Percentiles rank a stretch among this genome's conserved stretches.
Evolutionary conservation across 1,140 invertebrate genomes (phyloP).

Genomic region (Theocolax elegans): DNA sequence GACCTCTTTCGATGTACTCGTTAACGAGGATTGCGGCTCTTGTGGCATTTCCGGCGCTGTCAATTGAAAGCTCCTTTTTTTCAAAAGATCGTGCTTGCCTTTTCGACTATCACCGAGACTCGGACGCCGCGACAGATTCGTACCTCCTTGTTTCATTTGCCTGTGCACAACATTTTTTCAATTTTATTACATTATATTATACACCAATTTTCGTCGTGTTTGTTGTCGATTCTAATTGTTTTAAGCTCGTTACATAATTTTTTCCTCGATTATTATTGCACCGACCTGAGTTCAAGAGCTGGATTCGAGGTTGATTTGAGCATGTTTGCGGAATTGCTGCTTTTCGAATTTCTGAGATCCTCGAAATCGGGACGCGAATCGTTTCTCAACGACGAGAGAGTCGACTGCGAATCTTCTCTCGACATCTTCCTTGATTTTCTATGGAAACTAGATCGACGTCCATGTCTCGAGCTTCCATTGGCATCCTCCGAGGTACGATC

Average conservation of each 20-base stretch:
- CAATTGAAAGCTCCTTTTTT: constrained; percentile 49
- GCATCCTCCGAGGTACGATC: constrained; percentile 49
- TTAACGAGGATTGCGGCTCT: neutral
- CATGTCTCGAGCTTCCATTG: constrained; percentile 49
- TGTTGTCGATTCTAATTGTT: too few relatives aligned
- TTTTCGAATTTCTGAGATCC: constrained; percentile 7
- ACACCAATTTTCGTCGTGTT: too few relatives aligned
- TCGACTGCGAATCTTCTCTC: constrained; percentile 44
- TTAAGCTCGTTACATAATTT: too few relatives aligned
- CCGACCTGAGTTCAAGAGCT: constrained; percentile 46
- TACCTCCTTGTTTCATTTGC: constrained; percentile 40
- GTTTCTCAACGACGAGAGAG: constrained; percentile 43
- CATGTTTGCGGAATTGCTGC: constrained; percentile 25
- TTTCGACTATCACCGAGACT: constrained; percentile 41
- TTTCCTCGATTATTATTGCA: too few relatives aligned
- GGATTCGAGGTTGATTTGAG: constrained; percentile 48
- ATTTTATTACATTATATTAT: too few relatives aligned
- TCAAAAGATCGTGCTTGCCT: constrained; percentile 34
- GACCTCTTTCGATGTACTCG: constrained; percentile 3
- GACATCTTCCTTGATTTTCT: constrained; percentile 44
- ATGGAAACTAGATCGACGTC: constrained; percentile 36
- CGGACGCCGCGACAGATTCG: constrained; percentile 41
- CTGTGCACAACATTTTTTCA: constrained; percentile 36
- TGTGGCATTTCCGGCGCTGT: constrained; percentile 29
- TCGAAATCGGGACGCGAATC: constrained; percentile 44